Conservation (phyloP, 2,113 vertebrate genomes). For the Cebidichthys violaceus region DNA sequence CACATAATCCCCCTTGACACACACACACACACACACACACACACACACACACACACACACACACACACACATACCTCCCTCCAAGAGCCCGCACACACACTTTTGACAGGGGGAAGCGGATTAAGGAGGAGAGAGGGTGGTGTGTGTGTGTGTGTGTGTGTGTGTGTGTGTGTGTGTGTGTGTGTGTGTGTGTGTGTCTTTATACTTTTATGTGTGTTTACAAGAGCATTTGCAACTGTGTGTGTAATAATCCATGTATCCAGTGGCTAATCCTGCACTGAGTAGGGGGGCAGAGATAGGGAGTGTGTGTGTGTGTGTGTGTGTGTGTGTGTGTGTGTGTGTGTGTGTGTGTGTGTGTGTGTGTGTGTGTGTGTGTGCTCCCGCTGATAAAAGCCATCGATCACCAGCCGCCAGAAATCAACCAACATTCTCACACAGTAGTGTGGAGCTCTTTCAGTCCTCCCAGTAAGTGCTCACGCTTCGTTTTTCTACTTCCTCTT, state of each 20-base stretch:
- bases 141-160: neutral
- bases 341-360: conserved; percentile 14
- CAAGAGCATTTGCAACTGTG: conserved; percentile 1
- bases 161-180: conserved; percentile 1
- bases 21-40: conserved; percentile 36
- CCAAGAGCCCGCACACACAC: conserved; percentile 41
- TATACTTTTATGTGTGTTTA: conserved; percentile 2
- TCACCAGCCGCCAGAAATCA: conserved; percentile 37
- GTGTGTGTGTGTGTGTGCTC: conserved; percentile 20
- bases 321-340: conserved; percentile 19
- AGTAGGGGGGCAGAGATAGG: conserved; percentile 26
- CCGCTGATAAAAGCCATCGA: conserved; percentile 58
- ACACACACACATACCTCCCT: too few relatives aligned
- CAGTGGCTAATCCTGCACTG: conserved; percentile 42
- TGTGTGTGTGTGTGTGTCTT: neutral
- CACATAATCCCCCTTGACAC: conserved; percentile 70
- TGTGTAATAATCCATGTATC: conserved; percentile 44
- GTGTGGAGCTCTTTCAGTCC: neutral
- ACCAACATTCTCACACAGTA: conserved; percentile 2
- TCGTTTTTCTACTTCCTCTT: neutral
- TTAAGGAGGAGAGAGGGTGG: conserved; percentile 38
- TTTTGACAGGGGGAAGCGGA: conserved; percentile 45
- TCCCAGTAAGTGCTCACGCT: too few relatives aligned
- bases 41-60: conserved; percentile 13
- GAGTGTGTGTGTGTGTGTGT: neutral